phyloP scores from a whole-genome alignment of 64 coral and sea anemone genomes.

The Acropora tenuis region DNA sequence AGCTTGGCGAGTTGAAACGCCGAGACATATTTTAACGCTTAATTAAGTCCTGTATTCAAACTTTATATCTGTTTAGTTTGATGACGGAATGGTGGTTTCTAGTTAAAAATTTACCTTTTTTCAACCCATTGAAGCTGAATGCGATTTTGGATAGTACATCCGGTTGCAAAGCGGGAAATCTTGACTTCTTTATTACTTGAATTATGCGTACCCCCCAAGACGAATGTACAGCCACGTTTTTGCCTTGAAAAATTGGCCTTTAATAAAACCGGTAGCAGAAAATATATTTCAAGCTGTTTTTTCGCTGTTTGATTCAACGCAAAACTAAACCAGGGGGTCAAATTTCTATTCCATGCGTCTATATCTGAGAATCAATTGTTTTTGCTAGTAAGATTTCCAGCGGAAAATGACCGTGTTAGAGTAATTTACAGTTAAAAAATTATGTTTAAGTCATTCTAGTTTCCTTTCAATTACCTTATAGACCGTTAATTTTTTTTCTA shows the following conservation, averaged over 20 bases:
- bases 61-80: no score
- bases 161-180: neutral
- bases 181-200: neutral
- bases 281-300: slow-evolving; percentile 9
- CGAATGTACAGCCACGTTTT: neutral
- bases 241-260: neutral
- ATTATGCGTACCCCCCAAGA: neutral
- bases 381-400: neutral
- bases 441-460: neutral
- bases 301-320: neutral
- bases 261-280: neutral
- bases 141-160: neutral
- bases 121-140: neutral
- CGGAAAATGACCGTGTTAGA: neutral
- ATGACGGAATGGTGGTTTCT: neutral
- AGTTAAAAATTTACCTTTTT: neutral
- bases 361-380: neutral
- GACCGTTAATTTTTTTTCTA: slow-evolving; percentile 11
- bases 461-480: slow-evolving; percentile 1
- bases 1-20: neutral
- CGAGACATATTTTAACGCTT: no score
- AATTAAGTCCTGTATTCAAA: no score
- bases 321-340: neutral
- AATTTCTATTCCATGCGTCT: neutral
- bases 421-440: slow-evolving; percentile 23